Evolutionary conservation across 2,113 vertebrate genomes (phyloP), one percentile per base, ranked within the genome.

Genomic region (Bujurquina vittata): DNA sequence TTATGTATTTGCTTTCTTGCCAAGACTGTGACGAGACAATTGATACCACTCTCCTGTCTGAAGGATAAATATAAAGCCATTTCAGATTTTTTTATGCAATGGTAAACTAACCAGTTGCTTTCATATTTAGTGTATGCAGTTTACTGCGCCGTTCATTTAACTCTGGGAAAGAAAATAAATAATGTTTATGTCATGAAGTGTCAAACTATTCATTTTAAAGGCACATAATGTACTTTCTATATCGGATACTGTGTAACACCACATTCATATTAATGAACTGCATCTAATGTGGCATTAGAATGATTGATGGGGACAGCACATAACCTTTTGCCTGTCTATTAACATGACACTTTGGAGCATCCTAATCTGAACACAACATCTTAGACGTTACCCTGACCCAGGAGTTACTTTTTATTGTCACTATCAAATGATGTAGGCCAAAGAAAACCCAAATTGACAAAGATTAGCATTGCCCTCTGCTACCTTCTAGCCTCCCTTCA

Each of bases 391-490:
- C 56, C 22, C n/a, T 14, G 11, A 7, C 22, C 6, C 18, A 29
- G 26, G 15, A 72, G 17, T 23, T 49, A 49, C 63, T 67, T 10
- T 67, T 46, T 26, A 14, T 46, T 0, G 15, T 6, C 8, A 46
- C 40, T 29, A 4, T 18, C 15, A 26, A 43, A 69, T 29, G 9
- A 69, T 23, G 46, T 2, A 52, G 3, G 23, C 43, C 0, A 69
- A 69, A 69, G 65, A 52, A 69, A 46, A 23, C 14, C 63, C 63
- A 46, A 67, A 67, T 17, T 26, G 18, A 10, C 1, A 26, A 67
- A 91, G 52, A 84, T 52, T 15, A 59, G 43, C 62, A 22, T 20
- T 46, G n/a, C 18, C 52, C 35, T 62, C 33, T 61, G 31, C 29
- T 4, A 57, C 35, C 60, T 69, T 80, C 22, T 22, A 58, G 65